Conservation (phyloP, 2,888 invertebrate species). For the Melinaea marsaeus region DNA sequence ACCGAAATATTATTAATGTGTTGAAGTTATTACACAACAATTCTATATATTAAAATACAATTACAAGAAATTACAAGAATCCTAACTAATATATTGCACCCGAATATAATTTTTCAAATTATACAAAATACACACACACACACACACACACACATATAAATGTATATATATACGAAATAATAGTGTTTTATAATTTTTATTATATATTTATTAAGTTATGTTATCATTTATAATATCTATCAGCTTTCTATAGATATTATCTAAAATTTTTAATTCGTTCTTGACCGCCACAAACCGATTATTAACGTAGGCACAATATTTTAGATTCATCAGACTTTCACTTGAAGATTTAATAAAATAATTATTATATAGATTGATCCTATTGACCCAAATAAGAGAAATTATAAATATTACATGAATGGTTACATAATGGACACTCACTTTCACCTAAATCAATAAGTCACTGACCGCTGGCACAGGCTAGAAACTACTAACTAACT, state of each 20-base stretch:
- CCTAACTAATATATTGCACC: neutral
- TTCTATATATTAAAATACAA: no score
- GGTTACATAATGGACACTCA: constrained; percentile 23
- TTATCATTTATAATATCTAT: neutral
- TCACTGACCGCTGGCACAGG: constrained; percentile 35
- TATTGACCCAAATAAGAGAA: constrained; percentile 25
- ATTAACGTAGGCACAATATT: neutral
- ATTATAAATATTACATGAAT: constrained; percentile 14
- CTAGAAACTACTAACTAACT: constrained; percentile 5
- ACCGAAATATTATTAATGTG: no score
- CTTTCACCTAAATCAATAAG: constrained; percentile 44
- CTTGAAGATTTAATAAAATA: neutral
- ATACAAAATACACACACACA: neutral
- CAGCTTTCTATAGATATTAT: constrained; percentile 1
- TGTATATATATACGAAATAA: no score
- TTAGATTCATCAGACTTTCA: neutral
- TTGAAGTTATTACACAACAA: no score
- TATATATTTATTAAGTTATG: no score
- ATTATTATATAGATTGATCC: constrained; percentile 13
- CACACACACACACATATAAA: no score
- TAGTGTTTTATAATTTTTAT: no score
- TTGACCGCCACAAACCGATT: neutral
- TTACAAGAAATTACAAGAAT: no score
- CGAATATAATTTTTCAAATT: neutral
- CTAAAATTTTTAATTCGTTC: neutral